These are phyloP conservation scores for Leiothrix lutea DNA, from an alignment of 2,113 vertebrate species.

Conservation along the genomic window DNA sequence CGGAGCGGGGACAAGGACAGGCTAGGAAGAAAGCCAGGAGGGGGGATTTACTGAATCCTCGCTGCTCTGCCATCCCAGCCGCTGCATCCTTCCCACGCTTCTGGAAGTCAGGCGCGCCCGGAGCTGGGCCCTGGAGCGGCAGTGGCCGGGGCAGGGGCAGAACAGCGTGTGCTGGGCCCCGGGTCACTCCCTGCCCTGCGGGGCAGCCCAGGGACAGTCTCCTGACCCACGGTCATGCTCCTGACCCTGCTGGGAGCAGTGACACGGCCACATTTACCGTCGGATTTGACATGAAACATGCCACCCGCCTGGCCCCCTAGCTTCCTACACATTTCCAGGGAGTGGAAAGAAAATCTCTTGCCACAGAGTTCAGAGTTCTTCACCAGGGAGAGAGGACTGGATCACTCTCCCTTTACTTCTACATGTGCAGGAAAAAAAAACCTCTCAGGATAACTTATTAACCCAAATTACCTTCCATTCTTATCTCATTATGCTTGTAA, in stretches of 20 bases:
- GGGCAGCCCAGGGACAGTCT: neutral
- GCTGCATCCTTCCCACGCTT: fast-evolving
- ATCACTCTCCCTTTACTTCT: neutral
- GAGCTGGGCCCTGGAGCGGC: neutral
- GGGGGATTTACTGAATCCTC: neutral
- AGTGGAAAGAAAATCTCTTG: neutral
- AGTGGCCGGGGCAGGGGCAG: fast-evolving
- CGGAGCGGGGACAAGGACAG: neutral
- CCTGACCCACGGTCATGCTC: neutral
- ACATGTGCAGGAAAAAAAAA: neutral
- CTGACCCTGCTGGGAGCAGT: neutral
- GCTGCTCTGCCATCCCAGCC: fast-evolving
- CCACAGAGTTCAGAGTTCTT: neutral
- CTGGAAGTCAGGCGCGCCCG: fast-evolving
- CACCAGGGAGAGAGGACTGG: neutral
- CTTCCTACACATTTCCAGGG: fast-evolving
- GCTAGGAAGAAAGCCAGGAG: neutral
- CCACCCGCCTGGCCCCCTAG: neutral
- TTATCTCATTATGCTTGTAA: neutral
- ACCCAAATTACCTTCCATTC: neutral
- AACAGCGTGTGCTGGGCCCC: fast-evolving
- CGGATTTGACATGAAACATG: neutral
- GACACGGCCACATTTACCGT: neutral
- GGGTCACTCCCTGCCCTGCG: neutral
- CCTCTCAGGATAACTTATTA: slow-evolving; percentile 22